Evolutionary conservation across 2,113 vertebrate genomes (phyloP), one percentile per base, ranked within the genome.

Genomic region (Willisornis vidua): DNA sequence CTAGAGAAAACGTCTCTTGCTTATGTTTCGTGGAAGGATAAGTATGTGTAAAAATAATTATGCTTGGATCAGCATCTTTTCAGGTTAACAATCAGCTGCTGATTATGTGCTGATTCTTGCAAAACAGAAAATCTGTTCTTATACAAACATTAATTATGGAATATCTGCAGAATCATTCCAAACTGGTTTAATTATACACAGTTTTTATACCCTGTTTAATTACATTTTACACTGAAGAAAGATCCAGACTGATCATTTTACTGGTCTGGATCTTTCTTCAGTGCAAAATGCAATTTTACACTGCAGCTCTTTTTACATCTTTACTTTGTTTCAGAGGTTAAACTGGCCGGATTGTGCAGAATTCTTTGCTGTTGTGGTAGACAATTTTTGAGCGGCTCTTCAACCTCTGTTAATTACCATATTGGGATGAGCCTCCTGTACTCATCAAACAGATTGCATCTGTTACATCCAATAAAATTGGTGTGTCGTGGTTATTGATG

Each of bases 101-200:
- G 89, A 96, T 97, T 97, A 85, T 97, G 92, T 97, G 95, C 96
- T 97, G 96, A 94, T 90, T 95, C 96, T 89, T 97, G 96, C 91
- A 91, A 96, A 91, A 93, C 63, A 79, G 76, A 75, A 95, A 95
- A 96, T 92, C 70, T 90, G 91, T 77, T 94, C 94, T 96, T 91
- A 94, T 96, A 94, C 96, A 97, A 97, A 96, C 95, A 96, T 91
- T 97, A 97, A 97, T 98, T 97, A 97, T 91, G 48, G 94, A 95
- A 84, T 96, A 97, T 96, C 87, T 97, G 95, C 95, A 93, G 93
- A 97, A 95, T 90, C 79, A 82, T 71, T 94, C 92, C 81, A 97
- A 93, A 97, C 77, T 76, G 39, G 92, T 97, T 97, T 97, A 97
- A 97, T 98, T 97, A 97, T 75, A 92, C 37, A 63, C 81, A 83